Conservation (phyloP, 2,888 invertebrate species). For the Athripsodes cinereus region DNA sequence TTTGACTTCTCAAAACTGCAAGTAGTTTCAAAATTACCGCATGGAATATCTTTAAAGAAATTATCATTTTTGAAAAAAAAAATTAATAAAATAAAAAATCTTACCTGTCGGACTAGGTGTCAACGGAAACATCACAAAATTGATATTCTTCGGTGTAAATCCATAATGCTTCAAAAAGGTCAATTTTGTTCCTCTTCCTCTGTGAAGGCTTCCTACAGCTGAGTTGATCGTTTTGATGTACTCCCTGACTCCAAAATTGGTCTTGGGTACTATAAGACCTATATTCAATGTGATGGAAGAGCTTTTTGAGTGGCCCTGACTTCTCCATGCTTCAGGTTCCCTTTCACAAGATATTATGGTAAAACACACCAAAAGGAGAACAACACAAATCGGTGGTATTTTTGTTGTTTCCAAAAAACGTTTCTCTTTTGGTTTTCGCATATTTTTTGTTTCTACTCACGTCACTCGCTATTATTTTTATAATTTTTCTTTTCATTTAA, state of each 20-base stretch:
- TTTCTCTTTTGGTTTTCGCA: conserved; percentile 4
- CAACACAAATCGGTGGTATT: neutral
- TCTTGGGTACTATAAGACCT: conserved; percentile 56
- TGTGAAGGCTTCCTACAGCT: conserved; percentile 54
- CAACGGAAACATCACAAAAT: conserved; percentile 60
- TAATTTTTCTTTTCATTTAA: neutral
- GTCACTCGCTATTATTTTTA: neutral
- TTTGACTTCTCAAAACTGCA: too few species aligned
- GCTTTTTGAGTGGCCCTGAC: conserved; percentile 12
- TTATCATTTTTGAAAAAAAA: conserved; percentile 1
- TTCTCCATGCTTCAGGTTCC: conserved; percentile 25
- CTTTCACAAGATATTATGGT: conserved; percentile 2
- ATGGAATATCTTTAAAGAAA: too few species aligned
- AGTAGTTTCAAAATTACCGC: too few species aligned
- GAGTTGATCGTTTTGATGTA: conserved; percentile 60
- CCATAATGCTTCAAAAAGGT: conserved; percentile 58
- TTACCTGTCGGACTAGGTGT: conserved; percentile 72
- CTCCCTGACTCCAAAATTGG: conserved; percentile 58
- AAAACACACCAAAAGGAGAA: conserved; percentile 2
- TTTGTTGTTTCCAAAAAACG: neutral
- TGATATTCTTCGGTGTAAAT: conserved; percentile 57
- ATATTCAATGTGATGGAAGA: conserved; percentile 39
- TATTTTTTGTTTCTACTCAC: neutral
- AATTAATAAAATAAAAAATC: too few species aligned
- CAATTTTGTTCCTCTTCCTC: conserved; percentile 50